A percentile compares a stretch with the other conserved stretches of the same genome.
Conservation (phyloP, 2,113 vertebrate species). For the Drymodes brunneopygia region DNA sequence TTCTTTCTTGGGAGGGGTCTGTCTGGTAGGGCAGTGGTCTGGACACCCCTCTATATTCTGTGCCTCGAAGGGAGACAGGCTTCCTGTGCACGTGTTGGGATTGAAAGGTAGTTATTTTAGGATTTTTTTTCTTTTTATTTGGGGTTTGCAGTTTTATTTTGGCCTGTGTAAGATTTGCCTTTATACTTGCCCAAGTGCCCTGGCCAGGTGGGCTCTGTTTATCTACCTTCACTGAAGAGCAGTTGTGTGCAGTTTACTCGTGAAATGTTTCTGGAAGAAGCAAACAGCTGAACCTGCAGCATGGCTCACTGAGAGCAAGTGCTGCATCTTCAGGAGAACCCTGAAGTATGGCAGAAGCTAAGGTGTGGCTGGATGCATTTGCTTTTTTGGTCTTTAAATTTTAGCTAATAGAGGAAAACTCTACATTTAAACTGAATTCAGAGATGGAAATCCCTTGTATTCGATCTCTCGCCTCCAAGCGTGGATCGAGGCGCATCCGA, state of each 20-base stretch:
- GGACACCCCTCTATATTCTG: neutral
- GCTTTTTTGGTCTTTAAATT: neutral
- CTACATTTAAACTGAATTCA: neutral
- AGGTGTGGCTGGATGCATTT: neutral
- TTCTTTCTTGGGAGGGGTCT: neutral
- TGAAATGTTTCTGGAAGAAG: neutral
- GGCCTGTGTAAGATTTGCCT: neutral
- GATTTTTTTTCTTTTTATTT: neutral
- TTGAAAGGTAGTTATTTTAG: neutral
- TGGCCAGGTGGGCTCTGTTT: neutral
- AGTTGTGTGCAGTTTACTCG: neutral
- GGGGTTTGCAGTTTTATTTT: neutral
- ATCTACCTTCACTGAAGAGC: neutral
- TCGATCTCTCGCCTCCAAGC: neutral
- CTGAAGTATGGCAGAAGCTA: neutral
- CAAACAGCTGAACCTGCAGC: neutral
- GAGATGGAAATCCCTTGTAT: accelerated
- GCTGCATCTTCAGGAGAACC: neutral
- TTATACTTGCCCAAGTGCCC: neutral
- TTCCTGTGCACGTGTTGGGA: neutral
- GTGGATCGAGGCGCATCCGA: neutral
- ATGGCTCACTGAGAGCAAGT: neutral
- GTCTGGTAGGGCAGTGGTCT: neutral
- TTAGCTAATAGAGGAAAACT: neutral
- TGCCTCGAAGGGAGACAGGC: neutral